phyloP scores from a whole-genome alignment of 2,797 vertebrate genomes.

The Phoebastria nigripes region DNA sequence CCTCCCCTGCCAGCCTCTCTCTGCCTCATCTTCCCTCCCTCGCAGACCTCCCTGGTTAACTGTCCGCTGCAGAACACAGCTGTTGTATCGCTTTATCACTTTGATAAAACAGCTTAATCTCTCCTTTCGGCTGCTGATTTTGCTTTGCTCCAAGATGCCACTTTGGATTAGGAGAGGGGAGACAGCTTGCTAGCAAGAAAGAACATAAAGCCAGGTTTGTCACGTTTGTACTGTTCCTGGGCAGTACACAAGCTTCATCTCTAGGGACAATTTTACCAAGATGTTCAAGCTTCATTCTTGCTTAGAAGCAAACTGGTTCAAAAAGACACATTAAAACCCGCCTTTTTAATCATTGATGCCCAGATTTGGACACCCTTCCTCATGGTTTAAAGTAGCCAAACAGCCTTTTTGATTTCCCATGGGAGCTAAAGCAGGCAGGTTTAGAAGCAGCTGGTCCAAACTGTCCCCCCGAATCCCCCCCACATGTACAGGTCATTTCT shows the following conservation, averaged over 20 bases:
- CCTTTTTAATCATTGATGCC: not conserved
- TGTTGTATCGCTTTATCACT: not conserved
- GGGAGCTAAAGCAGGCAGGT: not conserved
- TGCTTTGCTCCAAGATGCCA: not conserved
- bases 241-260: not conserved
- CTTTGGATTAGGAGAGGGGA: not conserved
- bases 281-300: not conserved
- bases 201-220: not conserved
- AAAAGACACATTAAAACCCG: not conserved
- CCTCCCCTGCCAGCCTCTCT: not conserved
- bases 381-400: not conserved
- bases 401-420: not conserved
- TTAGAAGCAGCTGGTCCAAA: not conserved
- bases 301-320: not conserved
- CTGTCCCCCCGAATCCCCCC: accelerated
- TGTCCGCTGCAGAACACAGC: not conserved
- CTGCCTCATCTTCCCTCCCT: not conserved
- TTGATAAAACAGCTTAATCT: not conserved
- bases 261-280: not conserved
- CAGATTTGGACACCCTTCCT: not conserved
- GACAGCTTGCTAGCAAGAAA: not conserved
- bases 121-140: not conserved
- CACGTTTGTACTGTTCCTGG: not conserved
- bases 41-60: not conserved
- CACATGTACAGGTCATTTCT: accelerated